These are phyloP conservation scores for Papilio polyxenes DNA, from an alignment of 1,140 invertebrate genomes.

Conservation along the genomic window DNA sequence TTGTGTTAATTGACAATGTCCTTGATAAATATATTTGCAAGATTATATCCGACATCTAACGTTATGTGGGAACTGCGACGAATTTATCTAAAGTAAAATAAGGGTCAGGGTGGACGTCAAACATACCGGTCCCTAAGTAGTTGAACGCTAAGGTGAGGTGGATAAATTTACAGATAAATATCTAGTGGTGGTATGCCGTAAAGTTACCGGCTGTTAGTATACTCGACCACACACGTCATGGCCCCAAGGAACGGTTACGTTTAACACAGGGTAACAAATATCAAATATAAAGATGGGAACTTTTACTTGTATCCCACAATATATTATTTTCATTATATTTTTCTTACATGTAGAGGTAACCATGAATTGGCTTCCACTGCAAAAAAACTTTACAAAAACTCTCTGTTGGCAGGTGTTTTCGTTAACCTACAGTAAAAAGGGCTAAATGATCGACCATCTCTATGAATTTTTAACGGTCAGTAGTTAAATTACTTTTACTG, in stretches of 20 bases:
- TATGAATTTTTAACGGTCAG: too few species aligned
- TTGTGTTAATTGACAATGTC: background rate
- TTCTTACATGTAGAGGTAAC: too few species aligned
- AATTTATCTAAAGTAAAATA: slow-evolving; percentile 33
- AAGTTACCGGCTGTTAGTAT: slow-evolving; percentile 24
- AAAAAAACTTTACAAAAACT: too few species aligned
- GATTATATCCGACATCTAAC: slow-evolving; percentile 10
- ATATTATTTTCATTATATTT: background rate
- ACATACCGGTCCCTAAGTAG: slow-evolving; percentile 19
- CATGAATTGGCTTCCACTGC: too few species aligned
- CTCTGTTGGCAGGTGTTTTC: too few species aligned
- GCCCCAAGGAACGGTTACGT: slow-evolving; percentile 18
- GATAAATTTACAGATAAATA: slow-evolving; percentile 39
- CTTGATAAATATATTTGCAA: slow-evolving; percentile 11
- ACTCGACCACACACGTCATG: slow-evolving; percentile 33
- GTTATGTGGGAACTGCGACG: slow-evolving; percentile 5
- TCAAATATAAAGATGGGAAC: background rate
- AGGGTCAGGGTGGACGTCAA: slow-evolving; percentile 19
- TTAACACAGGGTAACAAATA: background rate
- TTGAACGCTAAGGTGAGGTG: slow-evolving; percentile 4
- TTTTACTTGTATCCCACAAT: background rate
- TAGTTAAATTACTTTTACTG: too few species aligned
- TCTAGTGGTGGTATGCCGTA: slow-evolving; percentile 28
- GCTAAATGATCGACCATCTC: too few species aligned
- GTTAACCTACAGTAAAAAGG: too few species aligned